phyloP scores from a whole-genome alignment of 2,797 vertebrate species.

The Rhincodon typus region DNA sequence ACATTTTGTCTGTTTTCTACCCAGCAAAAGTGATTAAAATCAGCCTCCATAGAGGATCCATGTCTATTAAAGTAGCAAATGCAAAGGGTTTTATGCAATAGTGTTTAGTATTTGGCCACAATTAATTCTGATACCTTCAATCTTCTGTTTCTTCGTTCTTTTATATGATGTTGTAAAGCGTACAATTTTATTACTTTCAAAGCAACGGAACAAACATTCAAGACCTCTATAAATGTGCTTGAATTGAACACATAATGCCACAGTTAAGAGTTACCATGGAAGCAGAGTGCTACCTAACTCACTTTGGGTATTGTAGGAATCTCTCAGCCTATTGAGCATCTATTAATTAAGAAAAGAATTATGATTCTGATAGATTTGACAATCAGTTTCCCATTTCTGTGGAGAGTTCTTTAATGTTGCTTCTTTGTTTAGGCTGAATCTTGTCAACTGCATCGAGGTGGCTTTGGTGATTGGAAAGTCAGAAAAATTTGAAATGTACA shows the following conservation, averaged over 20 bases:
- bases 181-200: slow-evolving; percentile 4
- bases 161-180: background rate
- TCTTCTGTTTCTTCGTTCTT: background rate
- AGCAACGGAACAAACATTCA: background rate
- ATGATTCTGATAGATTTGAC: background rate
- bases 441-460: too few species aligned
- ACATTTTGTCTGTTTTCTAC: background rate
- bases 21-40: background rate
- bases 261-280: slow-evolving; percentile 21
- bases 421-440: background rate
- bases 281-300: background rate
- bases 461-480: too few species aligned
- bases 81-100: background rate
- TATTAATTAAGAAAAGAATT: background rate
- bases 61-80: background rate
- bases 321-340: background rate
- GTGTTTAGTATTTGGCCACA: background rate
- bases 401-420: background rate
- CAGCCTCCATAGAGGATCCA: background rate
- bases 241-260: background rate
- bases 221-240: background rate
- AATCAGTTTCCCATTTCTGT: background rate
- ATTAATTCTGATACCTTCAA: background rate
- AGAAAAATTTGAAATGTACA: too few species aligned
- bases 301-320: background rate